phyloP scores from a whole-genome alignment of 2,113 vertebrate genomes.

The Chloebia gouldiae region DNA sequence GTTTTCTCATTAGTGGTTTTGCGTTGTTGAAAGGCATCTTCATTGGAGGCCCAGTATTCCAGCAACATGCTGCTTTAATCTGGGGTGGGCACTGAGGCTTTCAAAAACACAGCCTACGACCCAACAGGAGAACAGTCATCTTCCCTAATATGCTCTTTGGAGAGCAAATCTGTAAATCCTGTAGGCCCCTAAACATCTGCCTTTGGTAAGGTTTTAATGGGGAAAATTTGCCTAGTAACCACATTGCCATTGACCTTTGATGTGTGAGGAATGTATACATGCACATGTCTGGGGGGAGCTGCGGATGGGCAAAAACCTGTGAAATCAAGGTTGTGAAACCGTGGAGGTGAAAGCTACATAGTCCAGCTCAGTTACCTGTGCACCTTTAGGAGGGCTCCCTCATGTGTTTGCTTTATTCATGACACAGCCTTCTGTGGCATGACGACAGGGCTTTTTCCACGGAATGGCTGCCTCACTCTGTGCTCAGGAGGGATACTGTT shows the following conservation, averaged over 20 bases:
- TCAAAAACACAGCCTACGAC: constrained; percentile 49
- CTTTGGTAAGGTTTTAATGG: constrained; percentile 63
- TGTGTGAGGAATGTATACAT: constrained; percentile 26
- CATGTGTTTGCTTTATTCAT: constrained; percentile 7
- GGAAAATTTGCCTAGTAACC: constrained; percentile 63
- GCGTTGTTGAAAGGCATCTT: constrained; percentile 70
- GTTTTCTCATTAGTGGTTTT: constrained; percentile 75
- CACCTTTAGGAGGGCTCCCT: constrained; percentile 51
- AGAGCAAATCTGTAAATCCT: constrained; percentile 64
- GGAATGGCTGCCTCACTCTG: not conserved
- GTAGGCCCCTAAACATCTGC: constrained; percentile 66
- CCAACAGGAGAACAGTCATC: constrained; percentile 41
- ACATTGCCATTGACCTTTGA: constrained; percentile 55
- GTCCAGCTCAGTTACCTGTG: not conserved
- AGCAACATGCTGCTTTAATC: constrained; percentile 68
- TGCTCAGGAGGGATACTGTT: not conserved
- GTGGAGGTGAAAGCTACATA: accelerated
- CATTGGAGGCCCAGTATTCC: constrained; percentile 67
- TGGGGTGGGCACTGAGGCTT: constrained; percentile 57
- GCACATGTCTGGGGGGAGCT: not conserved
- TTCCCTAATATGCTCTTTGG: constrained; percentile 51
- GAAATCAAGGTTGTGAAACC: not conserved
- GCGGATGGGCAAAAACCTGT: not conserved
- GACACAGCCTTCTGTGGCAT: not conserved
- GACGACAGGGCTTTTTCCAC: not conserved